Conservation (phyloP, 1,140 invertebrate species). For the Aphelenchoides besseyi region DNA sequence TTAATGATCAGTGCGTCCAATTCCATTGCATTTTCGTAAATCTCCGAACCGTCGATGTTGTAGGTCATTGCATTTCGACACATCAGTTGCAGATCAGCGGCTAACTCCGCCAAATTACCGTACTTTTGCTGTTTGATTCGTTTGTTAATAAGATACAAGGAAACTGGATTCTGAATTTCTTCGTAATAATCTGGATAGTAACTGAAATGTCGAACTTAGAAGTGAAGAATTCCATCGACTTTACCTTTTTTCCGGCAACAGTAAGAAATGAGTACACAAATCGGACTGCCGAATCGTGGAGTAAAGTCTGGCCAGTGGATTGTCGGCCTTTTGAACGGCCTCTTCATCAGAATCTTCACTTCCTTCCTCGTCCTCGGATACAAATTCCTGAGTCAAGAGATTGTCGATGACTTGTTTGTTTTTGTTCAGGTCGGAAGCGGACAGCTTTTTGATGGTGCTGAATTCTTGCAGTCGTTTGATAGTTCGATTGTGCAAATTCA, state of each 20-base stretch:
- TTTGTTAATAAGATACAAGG: conserved; percentile 84
- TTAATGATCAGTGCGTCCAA: conserved; percentile 46
- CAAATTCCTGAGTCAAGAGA: conserved; percentile 68
- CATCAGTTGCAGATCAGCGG: conserved; percentile 69
- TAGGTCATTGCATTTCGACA: conserved; percentile 95
- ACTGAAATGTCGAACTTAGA: conserved; percentile 35
- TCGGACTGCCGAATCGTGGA: conserved; percentile 73
- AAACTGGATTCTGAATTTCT: conserved; percentile 91
- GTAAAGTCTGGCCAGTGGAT: conserved; percentile 77
- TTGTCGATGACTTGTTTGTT: conserved; percentile 67
- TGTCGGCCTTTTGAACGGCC: conserved; percentile 66
- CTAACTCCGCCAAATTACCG: conserved; percentile 29
- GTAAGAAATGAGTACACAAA: conserved; percentile 77
- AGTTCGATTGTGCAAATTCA: conserved; percentile 21
- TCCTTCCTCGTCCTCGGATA: conserved; percentile 66
- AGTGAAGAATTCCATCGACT: conserved; percentile 19
- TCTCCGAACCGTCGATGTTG: conserved; percentile 78
- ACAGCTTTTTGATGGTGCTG: conserved; percentile 6
- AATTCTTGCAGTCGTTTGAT: conserved; percentile 19
- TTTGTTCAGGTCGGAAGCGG: conserved; percentile 62
- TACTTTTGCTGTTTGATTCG: conserved; percentile 71
- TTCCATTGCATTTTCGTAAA: conserved; percentile 68
- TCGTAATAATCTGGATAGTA: conserved; percentile 93
- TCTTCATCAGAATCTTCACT: conserved; percentile 62
- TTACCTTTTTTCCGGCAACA: conserved; percentile 76